Evolutionary conservation across 35 echinoderm and acorn worm genomes (phyloP).

Genomic region (Anneissia japonica): DNA sequence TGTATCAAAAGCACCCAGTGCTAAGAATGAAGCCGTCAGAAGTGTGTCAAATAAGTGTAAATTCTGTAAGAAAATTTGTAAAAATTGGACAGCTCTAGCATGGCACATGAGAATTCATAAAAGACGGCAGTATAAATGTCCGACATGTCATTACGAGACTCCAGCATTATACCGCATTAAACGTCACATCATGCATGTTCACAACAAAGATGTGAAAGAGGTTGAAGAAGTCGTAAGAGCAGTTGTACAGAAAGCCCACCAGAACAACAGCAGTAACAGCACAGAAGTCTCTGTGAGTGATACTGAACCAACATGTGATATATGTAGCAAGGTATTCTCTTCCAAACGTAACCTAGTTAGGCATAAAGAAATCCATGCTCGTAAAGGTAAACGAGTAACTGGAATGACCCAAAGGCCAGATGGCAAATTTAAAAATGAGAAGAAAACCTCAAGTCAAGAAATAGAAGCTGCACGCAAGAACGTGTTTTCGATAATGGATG

Average conservation of each 20-base stretch:
- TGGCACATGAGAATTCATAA: constrained; percentile 97
- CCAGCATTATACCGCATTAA: constrained; percentile 55
- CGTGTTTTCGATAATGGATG: constrained; percentile 81
- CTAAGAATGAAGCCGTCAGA: background rate
- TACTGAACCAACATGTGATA: constrained; percentile 50
- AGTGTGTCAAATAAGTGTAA: constrained; percentile 45
- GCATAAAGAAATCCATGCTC: constrained; percentile 78
- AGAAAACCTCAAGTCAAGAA: constrained; percentile 8
- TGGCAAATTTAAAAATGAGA: constrained; percentile 31
- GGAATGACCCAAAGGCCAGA: background rate
- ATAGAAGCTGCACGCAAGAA: constrained; percentile 62
- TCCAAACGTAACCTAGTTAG: constrained; percentile 72
- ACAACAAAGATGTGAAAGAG: constrained; percentile 26
- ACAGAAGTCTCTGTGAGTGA: background rate
- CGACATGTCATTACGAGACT: constrained; percentile 50
- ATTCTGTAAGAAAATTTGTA: constrained; percentile 87
- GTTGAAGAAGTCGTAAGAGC: background rate
- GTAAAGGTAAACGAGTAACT: constrained; percentile 7
- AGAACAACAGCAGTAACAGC: background rate
- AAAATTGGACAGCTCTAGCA: constrained; percentile 86
- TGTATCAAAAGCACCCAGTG: background rate
- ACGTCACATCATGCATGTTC: constrained; percentile 60
- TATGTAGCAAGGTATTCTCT: constrained; percentile 86
- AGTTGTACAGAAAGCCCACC: background rate
- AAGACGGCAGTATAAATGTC: constrained; percentile 79